These are phyloP conservation scores for Diuraphis noxia DNA, from an alignment of 1,140 invertebrate species.

Conservation along the genomic window DNA sequence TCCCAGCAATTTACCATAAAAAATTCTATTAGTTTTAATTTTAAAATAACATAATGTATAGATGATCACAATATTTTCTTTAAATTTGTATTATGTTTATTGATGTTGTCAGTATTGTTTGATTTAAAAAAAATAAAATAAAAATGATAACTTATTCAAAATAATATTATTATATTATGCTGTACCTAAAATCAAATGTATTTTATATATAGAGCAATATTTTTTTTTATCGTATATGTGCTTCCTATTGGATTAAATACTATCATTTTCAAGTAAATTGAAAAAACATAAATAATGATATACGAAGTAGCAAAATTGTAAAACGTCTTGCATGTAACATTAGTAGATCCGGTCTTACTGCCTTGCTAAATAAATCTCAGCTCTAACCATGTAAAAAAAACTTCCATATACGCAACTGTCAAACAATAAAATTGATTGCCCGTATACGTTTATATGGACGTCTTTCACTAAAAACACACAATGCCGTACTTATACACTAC, in stretches of 20 bases:
- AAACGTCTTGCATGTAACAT: background rate
- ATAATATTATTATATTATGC: background rate
- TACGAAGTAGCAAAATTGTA: background rate
- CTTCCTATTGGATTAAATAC: background rate
- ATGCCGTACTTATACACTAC: background rate
- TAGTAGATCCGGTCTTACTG: background rate
- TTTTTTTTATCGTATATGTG: too few relatives aligned
- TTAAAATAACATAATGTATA: too few relatives aligned
- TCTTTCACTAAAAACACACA: background rate
- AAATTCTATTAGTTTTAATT: too few relatives aligned
- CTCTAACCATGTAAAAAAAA: background rate
- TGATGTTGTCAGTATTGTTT: background rate
- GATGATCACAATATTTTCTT: too few relatives aligned
- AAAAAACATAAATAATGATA: background rate
- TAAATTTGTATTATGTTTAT: too few relatives aligned
- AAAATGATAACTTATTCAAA: background rate
- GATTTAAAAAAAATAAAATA: too few relatives aligned
- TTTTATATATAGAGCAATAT: too few relatives aligned
- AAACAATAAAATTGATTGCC: background rate
- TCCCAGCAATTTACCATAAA: too few relatives aligned
- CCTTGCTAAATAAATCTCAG: background rate
- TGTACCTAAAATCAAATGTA: too few relatives aligned
- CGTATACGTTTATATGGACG: background rate
- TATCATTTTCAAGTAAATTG: background rate
- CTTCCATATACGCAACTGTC: background rate